Percentiles rank a stretch among this genome's conserved stretches.
Conservation (phyloP, 2,113 vertebrate genomes). For the Halichoeres trimaculatus region DNA sequence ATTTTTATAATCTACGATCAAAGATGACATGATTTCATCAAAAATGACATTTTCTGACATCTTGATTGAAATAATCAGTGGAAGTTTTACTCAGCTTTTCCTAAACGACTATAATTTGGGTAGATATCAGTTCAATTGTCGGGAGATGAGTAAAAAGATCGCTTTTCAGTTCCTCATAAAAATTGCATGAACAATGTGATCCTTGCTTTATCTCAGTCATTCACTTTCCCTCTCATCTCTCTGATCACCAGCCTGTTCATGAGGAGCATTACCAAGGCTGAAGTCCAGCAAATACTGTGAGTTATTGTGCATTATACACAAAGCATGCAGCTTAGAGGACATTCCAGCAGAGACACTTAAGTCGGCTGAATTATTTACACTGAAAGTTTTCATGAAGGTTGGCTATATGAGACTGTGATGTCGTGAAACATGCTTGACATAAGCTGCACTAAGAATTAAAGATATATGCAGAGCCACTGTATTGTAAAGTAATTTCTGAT, state of each 20-base stretch:
- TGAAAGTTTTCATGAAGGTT: slow-evolving; percentile 53
- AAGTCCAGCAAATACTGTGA: slow-evolving; percentile 43
- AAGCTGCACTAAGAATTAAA: slow-evolving; percentile 26
- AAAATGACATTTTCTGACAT: background rate
- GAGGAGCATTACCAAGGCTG: slow-evolving; percentile 21
- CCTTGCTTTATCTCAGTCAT: slow-evolving; percentile 63
- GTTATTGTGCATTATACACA: slow-evolving; percentile 58
- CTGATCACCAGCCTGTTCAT: background rate
- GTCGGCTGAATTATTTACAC: slow-evolving; percentile 77
- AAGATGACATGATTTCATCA: background rate
- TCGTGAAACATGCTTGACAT: slow-evolving; percentile 36
- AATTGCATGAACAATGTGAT: slow-evolving; percentile 60
- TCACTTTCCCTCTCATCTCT: slow-evolving; percentile 63
- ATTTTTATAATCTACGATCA: background rate
- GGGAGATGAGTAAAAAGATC: slow-evolving; percentile 41
- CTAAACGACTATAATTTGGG: slow-evolving; percentile 2
- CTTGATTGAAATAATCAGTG: slow-evolving; percentile 3
- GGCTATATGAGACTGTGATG: slow-evolving; percentile 58
- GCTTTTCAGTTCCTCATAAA: slow-evolving; percentile 64
- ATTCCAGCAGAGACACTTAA: slow-evolving; percentile 66
- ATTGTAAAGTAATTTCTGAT: too few relatives aligned
- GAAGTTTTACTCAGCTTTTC: background rate
- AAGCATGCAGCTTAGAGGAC: slow-evolving; percentile 28
- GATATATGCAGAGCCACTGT: too few relatives aligned
- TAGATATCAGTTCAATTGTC: slow-evolving; percentile 22